A percentile compares a stretch with the other conserved stretches of the same genome.
These are phyloP conservation scores for Callaeas wilsoni DNA, from an alignment of 2,113 vertebrate species.

Conservation along the genomic window DNA sequence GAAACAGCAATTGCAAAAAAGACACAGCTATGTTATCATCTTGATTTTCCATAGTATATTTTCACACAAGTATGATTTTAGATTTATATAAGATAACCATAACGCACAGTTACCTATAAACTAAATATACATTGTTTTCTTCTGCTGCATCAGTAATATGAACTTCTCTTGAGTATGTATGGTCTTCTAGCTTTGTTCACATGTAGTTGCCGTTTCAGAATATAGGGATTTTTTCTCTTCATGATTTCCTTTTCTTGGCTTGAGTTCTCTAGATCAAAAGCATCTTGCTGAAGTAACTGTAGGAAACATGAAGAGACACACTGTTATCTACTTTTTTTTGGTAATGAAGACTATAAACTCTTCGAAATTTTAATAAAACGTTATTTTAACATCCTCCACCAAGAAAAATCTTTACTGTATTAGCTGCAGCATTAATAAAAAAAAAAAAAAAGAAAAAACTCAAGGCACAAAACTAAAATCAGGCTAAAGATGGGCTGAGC, in stretches of 20 bases:
- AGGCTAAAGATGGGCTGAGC: not conserved
- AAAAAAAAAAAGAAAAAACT: not conserved
- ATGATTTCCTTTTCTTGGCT: constrained; percentile 79
- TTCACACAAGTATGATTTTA: constrained; percentile 65
- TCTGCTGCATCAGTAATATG: constrained; percentile 81
- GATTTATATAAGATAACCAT: constrained; percentile 65
- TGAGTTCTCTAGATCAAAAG: constrained; percentile 72
- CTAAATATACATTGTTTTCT: constrained; percentile 62
- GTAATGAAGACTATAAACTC: not conserved
- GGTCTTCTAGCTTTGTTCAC: constrained; percentile 89
- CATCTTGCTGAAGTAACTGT: constrained; percentile 82
- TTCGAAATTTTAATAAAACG: not conserved
- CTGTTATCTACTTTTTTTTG: not conserved
- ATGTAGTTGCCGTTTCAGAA: constrained; percentile 89
- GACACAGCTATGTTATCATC: constrained; percentile 60
- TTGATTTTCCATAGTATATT: constrained; percentile 61
- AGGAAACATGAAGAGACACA: not conserved
- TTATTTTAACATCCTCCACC: not conserved
- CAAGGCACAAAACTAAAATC: not conserved
- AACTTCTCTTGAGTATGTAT: constrained; percentile 90
- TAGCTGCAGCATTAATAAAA: accelerated
- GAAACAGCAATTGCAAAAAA: constrained; percentile 66
- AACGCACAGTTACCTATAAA: constrained; percentile 74
- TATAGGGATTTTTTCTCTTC: constrained; percentile 95
- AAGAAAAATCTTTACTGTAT: not conserved